phyloP scores from a whole-genome alignment of 2,113 vertebrate genomes.

The Megaptera novaeangliae region DNA sequence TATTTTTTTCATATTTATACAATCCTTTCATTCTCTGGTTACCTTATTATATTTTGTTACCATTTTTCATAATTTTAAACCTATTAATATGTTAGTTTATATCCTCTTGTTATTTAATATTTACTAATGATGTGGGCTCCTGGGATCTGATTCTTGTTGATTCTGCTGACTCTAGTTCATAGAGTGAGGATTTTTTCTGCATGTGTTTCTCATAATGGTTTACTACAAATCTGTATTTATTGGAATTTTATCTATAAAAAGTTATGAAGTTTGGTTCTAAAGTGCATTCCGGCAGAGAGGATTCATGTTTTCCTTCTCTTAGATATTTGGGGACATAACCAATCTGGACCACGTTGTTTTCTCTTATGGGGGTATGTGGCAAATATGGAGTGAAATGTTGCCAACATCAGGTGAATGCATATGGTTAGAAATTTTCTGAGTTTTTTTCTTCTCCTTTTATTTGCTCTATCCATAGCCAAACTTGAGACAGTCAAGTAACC shows the following conservation, averaged over 20 bases:
- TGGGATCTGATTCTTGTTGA: background rate
- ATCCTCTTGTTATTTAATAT: background rate
- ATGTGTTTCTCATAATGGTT: background rate
- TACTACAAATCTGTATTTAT: background rate
- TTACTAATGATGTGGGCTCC: background rate
- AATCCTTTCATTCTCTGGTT: background rate
- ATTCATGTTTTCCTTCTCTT: background rate
- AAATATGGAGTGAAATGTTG: background rate
- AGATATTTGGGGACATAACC: background rate
- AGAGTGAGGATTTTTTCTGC: background rate
- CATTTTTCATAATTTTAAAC: background rate
- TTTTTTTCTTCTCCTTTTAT: background rate
- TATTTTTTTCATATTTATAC: background rate
- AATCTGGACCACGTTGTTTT: background rate
- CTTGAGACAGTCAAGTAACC: background rate
- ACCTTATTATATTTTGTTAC: background rate
- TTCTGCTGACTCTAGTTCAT: background rate
- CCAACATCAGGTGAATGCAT: background rate
- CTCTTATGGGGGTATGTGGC: background rate
- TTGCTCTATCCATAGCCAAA: background rate
- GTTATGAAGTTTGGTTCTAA: background rate
- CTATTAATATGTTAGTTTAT: background rate
- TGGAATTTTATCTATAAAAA: background rate
- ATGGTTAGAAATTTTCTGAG: background rate
- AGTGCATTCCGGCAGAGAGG: background rate